Base-by-base conservation (phyloP, 2,888 invertebrate genomes). In the Ceramica pisi region DNA sequence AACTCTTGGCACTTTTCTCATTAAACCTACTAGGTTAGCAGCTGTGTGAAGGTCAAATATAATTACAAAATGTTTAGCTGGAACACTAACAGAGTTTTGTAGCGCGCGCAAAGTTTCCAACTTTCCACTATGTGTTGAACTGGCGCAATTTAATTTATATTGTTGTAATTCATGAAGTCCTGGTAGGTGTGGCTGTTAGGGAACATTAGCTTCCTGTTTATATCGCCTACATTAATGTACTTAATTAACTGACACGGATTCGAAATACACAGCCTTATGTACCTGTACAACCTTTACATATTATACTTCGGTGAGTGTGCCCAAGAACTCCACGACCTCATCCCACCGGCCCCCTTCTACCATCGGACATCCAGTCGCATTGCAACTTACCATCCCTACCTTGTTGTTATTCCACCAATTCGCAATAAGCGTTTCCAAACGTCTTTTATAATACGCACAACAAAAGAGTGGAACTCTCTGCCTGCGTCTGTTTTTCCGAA, bases 61-160 rank as follows among this genome's bases (percentile, higher is more conserved):
- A 75, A 81, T 81, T 81, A 83, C 67, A 57, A 80, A 81, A 76
- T 81, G 77, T 77, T 83, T 57, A 67, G 51, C 69, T 76, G 21
- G 60, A 83, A 65, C 59, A 67, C 61, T 83, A 81, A 83, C 69
- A 81, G 41, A 72, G 84, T 84, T 82, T 81, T 59, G 78, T 67
- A 44, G 65, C 55, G 72, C 55, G 72, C 78, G 67, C 69, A 69
- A 82, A 78, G 84, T 84, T 83, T 3, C 48, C 10, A 81, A 81
- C 81, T 83, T 59, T 10, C 23, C 55, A 44, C 74, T 67, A 53
- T 77, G 64, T 78, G 82, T 78, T 77, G 48, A 70, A 76, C 71
- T 57, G 66, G 50, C 59, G 41, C 67, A 84, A 81, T 81, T 84
- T 63, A 73, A 81, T 81, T 84, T 72, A 70, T 72, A 68, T 71